A percentile compares a stretch with the other conserved stretches of the same genome.
phyloP scores from a whole-genome alignment of 2,113 vertebrate genomes.

The Pterocles gutturalis region DNA sequence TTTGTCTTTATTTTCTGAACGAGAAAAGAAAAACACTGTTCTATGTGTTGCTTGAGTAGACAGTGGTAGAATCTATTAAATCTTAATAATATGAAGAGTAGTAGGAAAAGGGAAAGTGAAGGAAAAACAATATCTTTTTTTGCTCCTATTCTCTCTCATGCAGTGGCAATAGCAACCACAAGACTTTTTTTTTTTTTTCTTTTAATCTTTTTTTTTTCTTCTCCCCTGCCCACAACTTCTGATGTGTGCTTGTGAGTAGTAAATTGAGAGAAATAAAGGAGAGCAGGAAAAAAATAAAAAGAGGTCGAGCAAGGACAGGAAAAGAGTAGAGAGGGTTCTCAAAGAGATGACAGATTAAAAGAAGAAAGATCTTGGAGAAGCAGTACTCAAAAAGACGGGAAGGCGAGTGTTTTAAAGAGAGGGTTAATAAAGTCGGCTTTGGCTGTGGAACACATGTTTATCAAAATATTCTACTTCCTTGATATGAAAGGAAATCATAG shows the following conservation, averaged over 20 bases:
- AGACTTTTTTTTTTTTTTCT: background rate
- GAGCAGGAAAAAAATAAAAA: background rate
- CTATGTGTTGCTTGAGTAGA: background rate
- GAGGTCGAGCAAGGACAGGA: rapidly evolving
- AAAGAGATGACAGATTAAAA: background rate
- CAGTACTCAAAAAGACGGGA: background rate
- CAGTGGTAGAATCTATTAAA: background rate
- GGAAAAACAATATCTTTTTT: background rate
- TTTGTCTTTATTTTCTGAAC: background rate
- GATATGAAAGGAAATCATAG: background rate
- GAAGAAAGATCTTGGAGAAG: background rate
- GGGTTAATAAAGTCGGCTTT: background rate
- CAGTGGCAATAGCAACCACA: background rate
- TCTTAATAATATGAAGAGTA: background rate
- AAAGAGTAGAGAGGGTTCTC: background rate
- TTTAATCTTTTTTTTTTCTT: no score
- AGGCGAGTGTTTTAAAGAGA: background rate
- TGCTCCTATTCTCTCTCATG: background rate
- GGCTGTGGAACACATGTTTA: background rate
- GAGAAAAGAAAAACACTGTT: background rate
- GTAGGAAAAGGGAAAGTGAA: background rate
- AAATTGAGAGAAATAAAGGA: background rate
- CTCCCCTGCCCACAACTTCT: no score
- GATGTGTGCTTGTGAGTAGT: background rate
- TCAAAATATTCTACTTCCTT: background rate